These are phyloP conservation scores for Amblyjoppa fuscipennis DNA, from an alignment of 2,888 invertebrate genomes.

Conservation along the genomic window DNA sequence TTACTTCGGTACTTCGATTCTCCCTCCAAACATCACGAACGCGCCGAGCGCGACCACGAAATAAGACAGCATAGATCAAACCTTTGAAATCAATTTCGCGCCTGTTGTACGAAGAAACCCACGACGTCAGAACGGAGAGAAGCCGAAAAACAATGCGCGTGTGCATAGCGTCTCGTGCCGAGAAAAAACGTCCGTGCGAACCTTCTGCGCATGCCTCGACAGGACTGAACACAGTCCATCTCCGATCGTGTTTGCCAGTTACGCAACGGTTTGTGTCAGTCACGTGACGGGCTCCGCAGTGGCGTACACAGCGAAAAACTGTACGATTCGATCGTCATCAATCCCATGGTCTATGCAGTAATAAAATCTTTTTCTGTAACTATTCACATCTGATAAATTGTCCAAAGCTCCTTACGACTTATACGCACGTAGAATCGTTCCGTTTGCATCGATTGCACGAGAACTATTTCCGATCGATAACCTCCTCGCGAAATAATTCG, in stretches of 20 bases:
- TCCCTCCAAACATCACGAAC: background rate
- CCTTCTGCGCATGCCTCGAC: background rate
- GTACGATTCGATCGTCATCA: background rate
- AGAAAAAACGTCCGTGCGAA: background rate
- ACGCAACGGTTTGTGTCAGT: constrained; percentile 2
- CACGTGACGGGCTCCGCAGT: constrained; percentile 1
- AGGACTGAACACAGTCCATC: background rate
- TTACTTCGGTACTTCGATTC: background rate
- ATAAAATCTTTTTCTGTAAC: background rate
- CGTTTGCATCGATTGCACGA: background rate
- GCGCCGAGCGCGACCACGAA: background rate
- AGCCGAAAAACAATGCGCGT: background rate
- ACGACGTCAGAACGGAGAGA: background rate
- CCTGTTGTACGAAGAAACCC: background rate
- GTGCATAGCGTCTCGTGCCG: background rate
- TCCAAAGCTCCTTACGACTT: background rate
- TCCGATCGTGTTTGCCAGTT: background rate
- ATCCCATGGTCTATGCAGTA: background rate
- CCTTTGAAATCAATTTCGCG: background rate
- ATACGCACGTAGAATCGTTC: background rate
- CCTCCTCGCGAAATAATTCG: background rate
- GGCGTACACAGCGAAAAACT: background rate
- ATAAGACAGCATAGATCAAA: background rate
- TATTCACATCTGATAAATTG: background rate
- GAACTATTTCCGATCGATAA: background rate